Evolutionary conservation across 1,140 invertebrate species (phyloP).

Genomic region (Drosophila sturtevanti): DNA sequence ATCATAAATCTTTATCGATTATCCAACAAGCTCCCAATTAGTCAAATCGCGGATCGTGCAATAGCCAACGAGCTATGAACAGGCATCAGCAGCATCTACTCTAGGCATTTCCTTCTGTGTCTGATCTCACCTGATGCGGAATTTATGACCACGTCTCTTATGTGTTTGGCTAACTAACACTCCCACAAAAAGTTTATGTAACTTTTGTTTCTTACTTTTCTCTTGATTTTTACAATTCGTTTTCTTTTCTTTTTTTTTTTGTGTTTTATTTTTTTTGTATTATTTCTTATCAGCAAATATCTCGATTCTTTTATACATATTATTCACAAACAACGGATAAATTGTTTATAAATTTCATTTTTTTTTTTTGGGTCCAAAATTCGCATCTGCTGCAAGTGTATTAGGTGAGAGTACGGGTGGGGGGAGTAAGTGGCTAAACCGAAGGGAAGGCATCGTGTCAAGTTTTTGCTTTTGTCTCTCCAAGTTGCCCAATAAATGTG

Average conservation of each 20-base stretch:
- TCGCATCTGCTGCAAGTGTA: neutral
- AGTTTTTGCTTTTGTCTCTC: constrained; percentile 69
- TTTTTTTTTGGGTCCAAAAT: neutral
- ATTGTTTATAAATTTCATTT: neutral
- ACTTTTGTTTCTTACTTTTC: neutral
- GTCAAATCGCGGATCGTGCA: constrained; percentile 10
- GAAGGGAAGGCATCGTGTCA: neutral
- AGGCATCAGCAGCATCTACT: constrained; percentile 13
- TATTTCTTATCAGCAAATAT: constrained; percentile 4
- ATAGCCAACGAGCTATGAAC: too few species aligned
- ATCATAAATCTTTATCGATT: neutral
- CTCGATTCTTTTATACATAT: neutral
- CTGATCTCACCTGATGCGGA: constrained; percentile 13
- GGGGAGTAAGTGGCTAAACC: neutral
- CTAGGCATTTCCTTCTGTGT: neutral
- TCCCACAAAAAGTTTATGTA: neutral
- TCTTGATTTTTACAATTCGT: neutral
- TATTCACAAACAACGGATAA: neutral
- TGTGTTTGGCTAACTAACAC: neutral
- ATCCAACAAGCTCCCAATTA: constrained; percentile 14
- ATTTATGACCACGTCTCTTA: constrained; percentile 15
- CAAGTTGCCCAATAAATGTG: constrained; percentile 76
- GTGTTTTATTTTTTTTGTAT: too few species aligned
- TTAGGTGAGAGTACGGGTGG: neutral
- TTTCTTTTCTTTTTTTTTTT: neutral